Percentiles rank a stretch among this genome's conserved stretches.
Evolutionary conservation across 2,113 vertebrate genomes (phyloP).

Genomic region (Gulo gulo): DNA sequence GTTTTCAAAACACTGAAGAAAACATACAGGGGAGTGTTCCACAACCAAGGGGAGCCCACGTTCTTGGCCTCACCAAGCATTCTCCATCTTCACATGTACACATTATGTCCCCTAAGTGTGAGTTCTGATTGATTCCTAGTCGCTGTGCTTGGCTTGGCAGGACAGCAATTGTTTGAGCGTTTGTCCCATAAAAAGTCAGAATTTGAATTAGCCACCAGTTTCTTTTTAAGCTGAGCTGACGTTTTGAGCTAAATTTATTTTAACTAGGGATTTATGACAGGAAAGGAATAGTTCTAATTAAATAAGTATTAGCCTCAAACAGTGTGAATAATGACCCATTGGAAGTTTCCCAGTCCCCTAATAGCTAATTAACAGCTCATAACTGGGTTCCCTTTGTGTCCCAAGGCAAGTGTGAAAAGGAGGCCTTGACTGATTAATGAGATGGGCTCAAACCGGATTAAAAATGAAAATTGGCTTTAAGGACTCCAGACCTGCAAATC

Average conservation of each 20-base stretch:
- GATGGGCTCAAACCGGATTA: slow-evolving; percentile 44
- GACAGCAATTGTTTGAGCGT: background rate
- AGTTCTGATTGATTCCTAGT: background rate
- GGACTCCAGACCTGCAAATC: slow-evolving; percentile 42
- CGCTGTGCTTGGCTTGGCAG: background rate
- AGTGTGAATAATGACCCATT: slow-evolving; percentile 72
- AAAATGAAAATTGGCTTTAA: slow-evolving; percentile 64
- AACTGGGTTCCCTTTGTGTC: slow-evolving; percentile 58
- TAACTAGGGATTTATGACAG: slow-evolving; percentile 67
- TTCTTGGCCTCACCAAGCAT: background rate
- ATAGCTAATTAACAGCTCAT: slow-evolving; percentile 78
- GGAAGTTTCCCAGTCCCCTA: slow-evolving; percentile 69
- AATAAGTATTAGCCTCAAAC: slow-evolving; percentile 64
- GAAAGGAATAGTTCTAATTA: slow-evolving; percentile 71
- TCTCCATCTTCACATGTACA: background rate
- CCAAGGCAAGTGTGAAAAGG: slow-evolving; percentile 71
- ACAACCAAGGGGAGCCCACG: background rate
- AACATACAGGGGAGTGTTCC: background rate
- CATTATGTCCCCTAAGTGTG: background rate
- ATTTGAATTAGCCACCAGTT: slow-evolving; percentile 50
- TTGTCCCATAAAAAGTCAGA: slow-evolving; percentile 24
- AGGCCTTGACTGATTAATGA: slow-evolving; percentile 60
- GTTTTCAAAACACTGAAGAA: background rate
- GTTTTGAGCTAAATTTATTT: slow-evolving; percentile 66
- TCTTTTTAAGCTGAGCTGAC: slow-evolving; percentile 54